Evolutionary conservation across 1,140 invertebrate genomes (phyloP), one percentile per base, ranked within the genome.

Genomic region (Camponotus pennsylvanicus): DNA sequence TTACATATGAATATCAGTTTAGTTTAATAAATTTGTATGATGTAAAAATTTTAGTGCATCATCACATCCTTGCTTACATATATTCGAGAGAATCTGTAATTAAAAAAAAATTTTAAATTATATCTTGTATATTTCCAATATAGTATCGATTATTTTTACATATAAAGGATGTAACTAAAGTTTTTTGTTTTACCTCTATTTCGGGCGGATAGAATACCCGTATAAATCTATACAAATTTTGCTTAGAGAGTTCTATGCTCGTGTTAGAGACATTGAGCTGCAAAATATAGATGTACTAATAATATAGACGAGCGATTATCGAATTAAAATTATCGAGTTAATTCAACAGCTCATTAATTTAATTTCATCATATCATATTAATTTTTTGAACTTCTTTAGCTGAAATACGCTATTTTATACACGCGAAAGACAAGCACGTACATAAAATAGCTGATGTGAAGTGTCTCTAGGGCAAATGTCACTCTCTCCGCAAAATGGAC

Each of bases 61-160:
- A 91, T 99, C 98, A 94, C 99, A 99, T 27, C 99, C 99, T 95
- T 99, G 99, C 92, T 99, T 98, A 94, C 99, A 99, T 97, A 99
- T 99, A 91, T 98, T 98, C 85, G 98, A 98, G 32, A 98, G 95
- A 83, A 96, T 93, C 96, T 96, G 84, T 40, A 95, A 52, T 85
- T 92, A 13, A 84, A 21, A 79, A 8, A 66, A 75, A 69, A 18
- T 64, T 2, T 63, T 64, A 57, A 79, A 79, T 61, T 55, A 27
- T 70, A 6, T 21, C 0, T 57, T 32, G 18, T 6, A 78, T 52
- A 52, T 52, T 52, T 45, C 7, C n/a, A 2, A 42, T 27, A 27
- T 27, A 27, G 27, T 27, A 27, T 27, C 27, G 3, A 42, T 7
- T 7, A 59, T 18, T 52, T 52, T 52, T 52, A 1, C 27, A 78